Base-by-base conservation (phyloP, 2,797 vertebrate genomes). In the Apogon hyalosoma region DNA sequence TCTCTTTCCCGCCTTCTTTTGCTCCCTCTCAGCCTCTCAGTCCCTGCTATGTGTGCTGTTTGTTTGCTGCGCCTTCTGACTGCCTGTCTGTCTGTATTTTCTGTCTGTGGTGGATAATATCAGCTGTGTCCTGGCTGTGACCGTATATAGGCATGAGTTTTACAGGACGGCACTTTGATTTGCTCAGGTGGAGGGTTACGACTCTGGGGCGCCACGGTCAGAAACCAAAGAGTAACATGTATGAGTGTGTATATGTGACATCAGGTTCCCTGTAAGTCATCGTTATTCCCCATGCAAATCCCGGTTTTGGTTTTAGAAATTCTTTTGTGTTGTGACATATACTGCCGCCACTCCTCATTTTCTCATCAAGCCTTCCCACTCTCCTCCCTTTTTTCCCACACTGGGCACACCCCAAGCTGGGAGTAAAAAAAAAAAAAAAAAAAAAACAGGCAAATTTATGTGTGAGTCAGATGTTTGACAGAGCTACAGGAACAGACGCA, bases 121-220 rank as follows among this genome's bases (percentile, higher is more conserved):
- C 64, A 73, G 66, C 67, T 55, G 62, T 60, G 65, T 81, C 70
- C 68, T 69, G 62, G 50, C 70, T 79, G 1, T 90, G 83, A 87
- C 92, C 90, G 84, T 91, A 90, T 88, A 91, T 85, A 64, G 92
- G 43, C 81, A 86, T 86, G 71, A 73, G 63, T 81, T 42, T 54
- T 64, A 64, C 63, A 67, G 67, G 64, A 45, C 73, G 75, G 67
- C 65, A 40, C 59, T 69, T 75, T 76, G 66, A 68, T 85, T 80
- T 54, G 57, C 69, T 78, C 87, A 91, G 88, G 87, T 92, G 83
- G 85, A 77, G 87, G 75, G 73, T 75, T 69, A 72, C 65, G 69
- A 64, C 83, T 79, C 40, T 2, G 36, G 58, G 72, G 36, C 52
- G 1, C n/a, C 40, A 56, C 63, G 52, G 58, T 31, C 51, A 36